phyloP scores from a whole-genome alignment of 1,140 invertebrate genomes.

The Danaus melanippus region DNA sequence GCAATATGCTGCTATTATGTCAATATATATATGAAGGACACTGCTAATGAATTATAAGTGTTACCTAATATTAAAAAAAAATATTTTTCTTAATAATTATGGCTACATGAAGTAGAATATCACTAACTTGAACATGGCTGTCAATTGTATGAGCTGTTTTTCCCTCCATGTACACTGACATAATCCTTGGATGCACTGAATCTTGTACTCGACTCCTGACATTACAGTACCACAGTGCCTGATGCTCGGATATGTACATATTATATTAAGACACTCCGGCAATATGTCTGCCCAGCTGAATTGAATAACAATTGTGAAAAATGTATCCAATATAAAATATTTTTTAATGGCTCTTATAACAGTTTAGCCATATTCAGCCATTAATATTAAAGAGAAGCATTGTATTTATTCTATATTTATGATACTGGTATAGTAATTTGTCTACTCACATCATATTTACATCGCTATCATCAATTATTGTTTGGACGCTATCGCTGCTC shows the following conservation, averaged over 20 bases:
- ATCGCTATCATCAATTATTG: conserved; percentile 52
- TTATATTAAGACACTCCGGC: conserved; percentile 42
- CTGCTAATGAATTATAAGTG: too few relatives aligned
- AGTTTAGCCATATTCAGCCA: too few relatives aligned
- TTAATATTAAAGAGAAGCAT: too few relatives aligned
- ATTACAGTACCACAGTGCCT: conserved; percentile 49
- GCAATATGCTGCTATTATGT: too few relatives aligned
- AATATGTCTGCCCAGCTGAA: conserved; percentile 55
- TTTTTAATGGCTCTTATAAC: too few relatives aligned
- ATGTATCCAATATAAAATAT: too few relatives aligned
- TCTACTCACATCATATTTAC: conserved; percentile 56
- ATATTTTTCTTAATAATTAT: too few relatives aligned
- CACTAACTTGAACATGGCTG: conserved; percentile 58
- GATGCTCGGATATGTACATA: conserved; percentile 29
- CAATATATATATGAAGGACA: too few relatives aligned
- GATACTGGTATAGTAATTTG: too few relatives aligned
- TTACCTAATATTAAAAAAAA: too few relatives aligned
- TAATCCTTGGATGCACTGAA: conserved; percentile 44
- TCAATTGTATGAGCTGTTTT: conserved; percentile 44
- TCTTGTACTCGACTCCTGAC: conserved; percentile 38
- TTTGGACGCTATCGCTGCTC: conserved; percentile 51
- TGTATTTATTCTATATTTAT: too few relatives aligned
- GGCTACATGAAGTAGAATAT: neutral
- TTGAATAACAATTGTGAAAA: conserved; percentile 1
- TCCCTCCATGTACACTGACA: conserved; percentile 54